Evolutionary conservation across 2,113 vertebrate genomes (phyloP).

Genomic region (Mastomys natalensis): DNA sequence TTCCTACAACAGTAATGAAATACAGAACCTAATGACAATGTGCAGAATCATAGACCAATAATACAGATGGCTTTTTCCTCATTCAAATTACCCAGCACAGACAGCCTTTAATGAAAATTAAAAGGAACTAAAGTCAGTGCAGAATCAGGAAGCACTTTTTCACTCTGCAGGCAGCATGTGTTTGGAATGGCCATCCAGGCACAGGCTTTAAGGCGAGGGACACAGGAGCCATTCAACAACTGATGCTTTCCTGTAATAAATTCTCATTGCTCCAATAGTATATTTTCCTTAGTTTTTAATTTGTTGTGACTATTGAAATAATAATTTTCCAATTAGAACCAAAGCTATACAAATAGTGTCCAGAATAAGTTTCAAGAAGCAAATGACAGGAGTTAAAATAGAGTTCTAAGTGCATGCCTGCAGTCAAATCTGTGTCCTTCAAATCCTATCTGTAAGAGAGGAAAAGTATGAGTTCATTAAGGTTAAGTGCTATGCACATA

Average conservation of each 20-base stretch:
- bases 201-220: constrained; percentile 37
- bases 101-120: constrained; percentile 53
- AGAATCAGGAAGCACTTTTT: constrained; percentile 56
- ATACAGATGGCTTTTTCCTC: neutral
- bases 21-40: neutral
- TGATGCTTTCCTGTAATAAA: constrained; percentile 3
- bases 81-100: constrained; percentile 20
- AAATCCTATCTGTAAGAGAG: neutral
- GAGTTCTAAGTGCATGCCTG: neutral
- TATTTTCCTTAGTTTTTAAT: neutral
- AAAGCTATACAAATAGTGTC: constrained; percentile 30
- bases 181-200: constrained; percentile 21
- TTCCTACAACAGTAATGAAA: neutral
- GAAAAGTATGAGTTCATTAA: neutral
- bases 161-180: constrained; percentile 40
- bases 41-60: neutral
- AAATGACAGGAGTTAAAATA: neutral
- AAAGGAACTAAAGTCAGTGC: constrained; percentile 46
- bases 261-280: neutral
- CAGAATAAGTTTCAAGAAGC: neutral
- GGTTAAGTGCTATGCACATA: neutral
- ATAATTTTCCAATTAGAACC: constrained; percentile 52
- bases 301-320: neutral
- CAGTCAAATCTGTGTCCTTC: neutral
- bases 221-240: constrained; percentile 11